Conservation (phyloP, 2,888 invertebrate genomes). For the Ptychoptera albimana region DNA sequence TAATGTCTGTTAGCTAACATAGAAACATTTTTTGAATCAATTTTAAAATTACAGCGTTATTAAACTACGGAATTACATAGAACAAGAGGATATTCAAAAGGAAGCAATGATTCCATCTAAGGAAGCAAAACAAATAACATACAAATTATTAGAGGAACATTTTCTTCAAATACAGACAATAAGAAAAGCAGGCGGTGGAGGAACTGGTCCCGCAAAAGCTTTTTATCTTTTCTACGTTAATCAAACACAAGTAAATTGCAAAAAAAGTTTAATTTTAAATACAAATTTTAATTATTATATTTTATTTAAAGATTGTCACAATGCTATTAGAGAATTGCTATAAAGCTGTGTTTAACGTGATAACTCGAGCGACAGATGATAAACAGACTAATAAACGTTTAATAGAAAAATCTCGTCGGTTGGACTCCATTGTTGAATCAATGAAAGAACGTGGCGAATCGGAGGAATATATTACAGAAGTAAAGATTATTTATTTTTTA, state of each 20-base stretch:
- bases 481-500: too few relatives aligned
- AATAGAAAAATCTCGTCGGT: slow-evolving; percentile 71
- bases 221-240: slow-evolving; percentile 63
- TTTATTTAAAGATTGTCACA: slow-evolving; percentile 40
- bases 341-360: slow-evolving; percentile 52
- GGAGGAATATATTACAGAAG: slow-evolving; percentile 64
- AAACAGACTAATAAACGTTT: slow-evolving; percentile 55
- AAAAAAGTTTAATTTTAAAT: too few relatives aligned
- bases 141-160: slow-evolving; percentile 63
- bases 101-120: slow-evolving; percentile 87
- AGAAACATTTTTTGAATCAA: neutral
- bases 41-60: slow-evolving; percentile 44
- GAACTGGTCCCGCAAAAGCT: slow-evolving; percentile 63
- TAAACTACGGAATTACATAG: slow-evolving; percentile 61
- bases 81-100: slow-evolving; percentile 84
- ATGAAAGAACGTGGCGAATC: slow-evolving; percentile 65
- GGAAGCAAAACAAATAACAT: slow-evolving; percentile 78
- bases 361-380: slow-evolving; percentile 48
- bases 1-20: slow-evolving; percentile 5
- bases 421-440: slow-evolving; percentile 65
- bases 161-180: slow-evolving; percentile 46
- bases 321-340: slow-evolving; percentile 55
- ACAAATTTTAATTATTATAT: slow-evolving; percentile 10
- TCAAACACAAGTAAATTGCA: slow-evolving; percentile 41
- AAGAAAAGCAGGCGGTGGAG: slow-evolving; percentile 47